phyloP scores from a whole-genome alignment of 1,140 invertebrate species.

The Drosophila elegans region DNA sequence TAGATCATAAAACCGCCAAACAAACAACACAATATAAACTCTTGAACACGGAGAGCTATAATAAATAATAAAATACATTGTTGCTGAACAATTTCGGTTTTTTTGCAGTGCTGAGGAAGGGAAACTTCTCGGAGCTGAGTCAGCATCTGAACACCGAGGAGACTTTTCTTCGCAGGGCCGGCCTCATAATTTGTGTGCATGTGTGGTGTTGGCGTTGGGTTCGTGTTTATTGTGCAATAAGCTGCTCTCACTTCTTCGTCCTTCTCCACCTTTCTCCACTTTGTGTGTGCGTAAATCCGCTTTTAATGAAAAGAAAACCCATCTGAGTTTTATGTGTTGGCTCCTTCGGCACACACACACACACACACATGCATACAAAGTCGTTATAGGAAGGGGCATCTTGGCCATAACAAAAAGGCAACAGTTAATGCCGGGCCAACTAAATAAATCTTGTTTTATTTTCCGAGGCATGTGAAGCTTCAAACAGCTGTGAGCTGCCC shows the following conservation, averaged over 20 bases:
- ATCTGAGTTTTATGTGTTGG: constrained; percentile 63
- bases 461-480: constrained; percentile 52
- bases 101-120: neutral
- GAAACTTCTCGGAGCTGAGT: constrained; percentile 43
- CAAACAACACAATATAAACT: no score
- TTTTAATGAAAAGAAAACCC: constrained; percentile 84
- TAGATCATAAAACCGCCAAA: no score
- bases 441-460: constrained; percentile 83
- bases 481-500: constrained; percentile 34
- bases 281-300: constrained; percentile 78
- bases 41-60: no score
- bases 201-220: constrained; percentile 37
- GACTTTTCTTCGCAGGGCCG: constrained; percentile 46
- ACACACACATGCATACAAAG: constrained; percentile 33
- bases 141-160: constrained; percentile 27
- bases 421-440: constrained; percentile 78
- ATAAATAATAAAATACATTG: neutral
- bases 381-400: constrained; percentile 40
- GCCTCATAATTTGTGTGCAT: constrained; percentile 56
- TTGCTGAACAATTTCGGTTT: neutral
- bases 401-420: constrained; percentile 71
- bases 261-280: constrained; percentile 37
- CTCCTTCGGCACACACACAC: constrained; percentile 16
- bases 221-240: constrained; percentile 81
- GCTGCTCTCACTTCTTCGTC: constrained; percentile 53